Evolutionary conservation across 92 coral and sea anemone genomes (phyloP), one percentile per base, ranked within the genome.

Genomic region (Zoanthus gigantus): DNA sequence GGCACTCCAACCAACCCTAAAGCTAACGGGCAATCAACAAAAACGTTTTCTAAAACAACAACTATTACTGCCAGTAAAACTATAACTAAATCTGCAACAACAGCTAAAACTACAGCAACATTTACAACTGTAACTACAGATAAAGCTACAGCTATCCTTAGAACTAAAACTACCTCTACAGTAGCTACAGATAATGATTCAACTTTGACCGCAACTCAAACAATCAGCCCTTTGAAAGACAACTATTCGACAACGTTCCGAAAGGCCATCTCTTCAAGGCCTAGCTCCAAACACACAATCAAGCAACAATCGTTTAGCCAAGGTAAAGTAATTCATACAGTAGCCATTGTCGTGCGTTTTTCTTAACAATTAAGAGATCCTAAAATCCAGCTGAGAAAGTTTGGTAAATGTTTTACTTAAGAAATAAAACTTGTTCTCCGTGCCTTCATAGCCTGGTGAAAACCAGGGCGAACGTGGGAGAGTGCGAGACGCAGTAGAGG

Each of bases 241-340:
- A 17, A 74, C 13, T 0, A 5, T 54, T n/a, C 37, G 28, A 63
- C 3, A 18, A 61, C 73, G 28, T 15, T 13, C 54, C 61, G 28
- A 61, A 63, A 23, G 28, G 10, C 34, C 13, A 47, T 12, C 45
- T 48, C 42, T 6, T 52, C 80, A 76, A 76, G 34, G 44, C 58
- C 65, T 8, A 73, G 57, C 18, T 44, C 84, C 68, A 63, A 65
- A 44, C 31, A n/a, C 18, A 30, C 84, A 5, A 80, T 54, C 42
- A 63, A 42, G 44, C 74, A 37, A 12, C 72, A 57, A 63, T 67
- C 34, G 65, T 6, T 58, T 58, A 58, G n/a, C n/a, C 6, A 15
- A 58, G 65, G 65, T 58, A 58, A 58, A 58, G 65, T 14, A 10
- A 58, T 58, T 17, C 10, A 58, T 1, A 14, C 4, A 14, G 23